Base-by-base conservation (phyloP, 2,797 vertebrate genomes). In the Atherinosoma microstoma region DNA sequence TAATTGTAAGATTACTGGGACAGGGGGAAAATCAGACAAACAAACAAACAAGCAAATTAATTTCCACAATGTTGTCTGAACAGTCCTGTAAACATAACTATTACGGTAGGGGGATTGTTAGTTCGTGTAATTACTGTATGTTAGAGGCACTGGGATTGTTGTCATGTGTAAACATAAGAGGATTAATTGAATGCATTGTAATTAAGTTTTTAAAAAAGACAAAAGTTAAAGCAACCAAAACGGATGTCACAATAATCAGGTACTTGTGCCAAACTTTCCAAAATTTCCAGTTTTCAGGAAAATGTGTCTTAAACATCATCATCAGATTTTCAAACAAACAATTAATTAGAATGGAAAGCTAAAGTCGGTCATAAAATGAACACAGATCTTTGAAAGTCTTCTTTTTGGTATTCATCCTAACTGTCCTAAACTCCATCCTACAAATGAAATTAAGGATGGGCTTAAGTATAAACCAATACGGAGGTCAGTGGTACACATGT, bases 41-140 rank as follows among this genome's bases (percentile, higher is more conserved):
- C 29, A 36, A 69, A 71, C 60, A 76, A 75, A 74, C 29, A 73
- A 24, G 4, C 15, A 8, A 76, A 75, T 83, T 70, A 47, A 64
- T 84, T 78, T 64, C 60, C 57, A 75, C 56, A 73, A 65, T 64
- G 73, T 18, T 36, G 49, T 62, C 70, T 60, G 36, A 64, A 65
- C 13, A 61, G 49, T 56, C 36, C 40, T 76, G 76, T 69, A 66
- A 86, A 76, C 80, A 78, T 15, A 22, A 78, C 58, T 15, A 69
- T 75, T 45, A 77, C 8, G 27, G 40, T 20, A 53, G 54, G 65
- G 20, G 20, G 7, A 69, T 69, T 83, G 57, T 65, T 40, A 22
- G 56, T 76, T 62, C 32, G 59, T 71, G n/a, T 72, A 81, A 79
- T 81, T 73, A 58, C 35, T 69, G n/a, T 61, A 57, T 54, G 59